Evolutionary conservation across 2,113 vertebrate genomes (phyloP), one percentile per base, ranked within the genome.

Genomic region (Heliornis fulica): DNA sequence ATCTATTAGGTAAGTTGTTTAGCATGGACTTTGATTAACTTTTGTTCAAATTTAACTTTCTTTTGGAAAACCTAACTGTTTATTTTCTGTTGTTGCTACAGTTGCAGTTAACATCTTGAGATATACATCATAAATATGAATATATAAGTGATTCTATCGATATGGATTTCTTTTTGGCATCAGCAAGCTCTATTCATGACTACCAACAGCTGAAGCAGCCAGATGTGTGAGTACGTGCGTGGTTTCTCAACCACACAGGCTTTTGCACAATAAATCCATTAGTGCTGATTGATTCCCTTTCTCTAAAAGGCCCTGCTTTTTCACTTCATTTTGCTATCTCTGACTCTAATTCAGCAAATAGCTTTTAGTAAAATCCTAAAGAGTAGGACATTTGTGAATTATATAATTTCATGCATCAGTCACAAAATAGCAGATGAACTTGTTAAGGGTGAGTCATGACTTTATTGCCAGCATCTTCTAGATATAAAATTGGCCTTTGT

Each of bases 241-340:
- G 48, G 56, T 23, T 90, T 88, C 83, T 70, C 75, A 93, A 56
- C 43, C 48, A 65, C 10, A 2, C 28, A 29, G 65, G 72, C 40
- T 89, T 90, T 84, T 65, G 69, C 76, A 89, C 93, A 87, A 75
- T 92, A 96, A 93, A 94, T 89, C 65, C 90, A 94, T 96, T 90
- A 92, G 45, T 31, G 60, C 65, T 92, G 83, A 94, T 92, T 75
- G 83, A 80, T 92, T 81, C 80, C 40, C 61, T 92, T 83, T 71
- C 57, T 90, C 64, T 65, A 82, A 90, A 90, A 94, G 64, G 72
- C 82, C 51, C 69, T 71, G 72, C 43, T 87, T 95, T 95, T 92
- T 72, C 22, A 21, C 87, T 82, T 87, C 53, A 26, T 87, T 95
- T 89, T 95, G 18, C 74, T 71, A 10, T 64, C 83, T 92, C 66